phyloP scores from a whole-genome alignment of 2,797 vertebrate genomes.

The Gadopsis bispinosus region DNA sequence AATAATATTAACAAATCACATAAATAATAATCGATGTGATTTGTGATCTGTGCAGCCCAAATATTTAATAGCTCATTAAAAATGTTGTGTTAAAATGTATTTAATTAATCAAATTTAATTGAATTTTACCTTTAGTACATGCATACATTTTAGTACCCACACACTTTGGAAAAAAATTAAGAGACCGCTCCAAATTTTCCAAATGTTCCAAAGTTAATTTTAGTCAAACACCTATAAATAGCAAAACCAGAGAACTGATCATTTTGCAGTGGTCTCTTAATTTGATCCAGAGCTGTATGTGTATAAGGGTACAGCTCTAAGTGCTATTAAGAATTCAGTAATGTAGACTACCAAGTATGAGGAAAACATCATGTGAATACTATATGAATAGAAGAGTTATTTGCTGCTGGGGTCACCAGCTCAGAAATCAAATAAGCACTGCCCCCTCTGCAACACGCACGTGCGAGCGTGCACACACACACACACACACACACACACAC shows the following conservation, averaged over 20 bases:
- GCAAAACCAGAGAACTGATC: too few relatives aligned
- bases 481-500: slow-evolving; percentile 56
- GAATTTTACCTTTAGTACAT: too few relatives aligned
- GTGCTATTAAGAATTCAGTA: background rate
- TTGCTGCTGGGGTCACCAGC: slow-evolving; percentile 65
- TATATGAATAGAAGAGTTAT: slow-evolving; percentile 8
- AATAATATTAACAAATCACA: background rate
- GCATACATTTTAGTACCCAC: too few relatives aligned
- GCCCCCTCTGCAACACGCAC: slow-evolving; percentile 68
- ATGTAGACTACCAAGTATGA: background rate
- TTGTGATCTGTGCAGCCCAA: background rate
- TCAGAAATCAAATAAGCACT: slow-evolving; percentile 75
- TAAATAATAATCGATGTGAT: background rate
- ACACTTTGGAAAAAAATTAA: too few relatives aligned
- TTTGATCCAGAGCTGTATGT: too few relatives aligned
- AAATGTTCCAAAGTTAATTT: too few relatives aligned
- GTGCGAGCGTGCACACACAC: slow-evolving; percentile 57
- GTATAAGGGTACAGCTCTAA: too few relatives aligned
- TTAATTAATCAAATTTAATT: too few relatives aligned
- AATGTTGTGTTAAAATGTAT: background rate
- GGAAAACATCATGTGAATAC: background rate
- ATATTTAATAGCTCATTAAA: background rate
- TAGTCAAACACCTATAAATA: too few relatives aligned
- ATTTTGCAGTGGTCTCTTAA: too few relatives aligned
- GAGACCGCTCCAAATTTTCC: too few relatives aligned